Percentiles rank a stretch among this genome's conserved stretches.
Conservation (phyloP, 92 coral and sea anemone species). For the Diadumene lineata region DNA sequence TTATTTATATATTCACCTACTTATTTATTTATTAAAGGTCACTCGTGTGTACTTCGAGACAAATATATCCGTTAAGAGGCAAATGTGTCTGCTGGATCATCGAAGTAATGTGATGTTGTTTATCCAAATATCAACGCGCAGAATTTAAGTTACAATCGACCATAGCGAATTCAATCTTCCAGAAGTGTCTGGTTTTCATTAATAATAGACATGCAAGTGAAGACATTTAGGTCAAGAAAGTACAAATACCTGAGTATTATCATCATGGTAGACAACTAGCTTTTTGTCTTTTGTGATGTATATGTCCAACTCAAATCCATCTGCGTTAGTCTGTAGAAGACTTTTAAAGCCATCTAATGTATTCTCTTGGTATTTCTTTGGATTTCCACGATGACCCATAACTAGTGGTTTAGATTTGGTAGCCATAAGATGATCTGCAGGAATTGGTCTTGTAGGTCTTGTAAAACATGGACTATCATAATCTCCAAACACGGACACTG, state of each 20-base stretch:
- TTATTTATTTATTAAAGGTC: too few species aligned
- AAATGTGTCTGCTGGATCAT: too few species aligned
- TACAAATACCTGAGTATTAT: conserved; percentile 83
- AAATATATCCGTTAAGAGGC: too few species aligned
- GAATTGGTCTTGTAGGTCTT: conserved; percentile 36
- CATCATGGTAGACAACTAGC: conserved; percentile 79
- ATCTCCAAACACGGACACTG: neutral
- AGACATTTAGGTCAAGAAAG: too few species aligned
- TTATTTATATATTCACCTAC: too few species aligned
- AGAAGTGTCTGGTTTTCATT: too few species aligned
- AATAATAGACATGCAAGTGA: too few species aligned
- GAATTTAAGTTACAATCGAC: too few species aligned
- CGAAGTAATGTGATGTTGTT: too few species aligned
- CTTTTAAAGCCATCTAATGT: conserved; percentile 87
- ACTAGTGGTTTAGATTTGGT: conserved; percentile 72
- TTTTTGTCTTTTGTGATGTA: conserved; percentile 82
- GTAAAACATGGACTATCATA: conserved; percentile 11
- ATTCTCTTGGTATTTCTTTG: conserved; percentile 83
- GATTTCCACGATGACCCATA: conserved; percentile 96
- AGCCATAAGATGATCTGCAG: conserved; percentile 64
- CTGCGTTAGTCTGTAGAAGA: conserved; percentile 72
- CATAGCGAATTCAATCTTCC: too few species aligned
- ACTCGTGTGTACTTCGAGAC: too few species aligned
- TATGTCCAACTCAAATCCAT: conserved; percentile 88
- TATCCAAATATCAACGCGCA: too few species aligned